Evolutionary conservation across 1,140 invertebrate genomes (phyloP).

Genomic region (Calephelis virginiensis): DNA sequence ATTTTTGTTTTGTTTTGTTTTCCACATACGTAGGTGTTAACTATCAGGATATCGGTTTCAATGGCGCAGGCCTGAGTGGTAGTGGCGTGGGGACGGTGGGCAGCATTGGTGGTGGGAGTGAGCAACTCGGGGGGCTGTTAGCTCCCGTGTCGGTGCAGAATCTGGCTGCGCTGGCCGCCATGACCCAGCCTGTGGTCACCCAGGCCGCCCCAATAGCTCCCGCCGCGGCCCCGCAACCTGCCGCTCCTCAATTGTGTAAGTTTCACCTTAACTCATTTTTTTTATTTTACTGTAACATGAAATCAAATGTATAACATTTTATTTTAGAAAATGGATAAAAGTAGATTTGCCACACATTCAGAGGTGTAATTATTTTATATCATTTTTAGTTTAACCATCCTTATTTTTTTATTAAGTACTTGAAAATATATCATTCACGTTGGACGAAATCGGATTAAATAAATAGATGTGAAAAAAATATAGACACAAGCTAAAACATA

Average conservation of each 20-base stretch:
- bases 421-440: too few relatives aligned
- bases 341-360: too few relatives aligned
- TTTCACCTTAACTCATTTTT: constrained; percentile 17
- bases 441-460: too few relatives aligned
- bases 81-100: constrained; percentile 36
- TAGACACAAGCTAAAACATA: too few relatives aligned
- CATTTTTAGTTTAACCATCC: too few relatives aligned
- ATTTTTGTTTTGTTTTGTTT: constrained; percentile 13
- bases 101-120: constrained; percentile 51
- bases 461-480: too few relatives aligned
- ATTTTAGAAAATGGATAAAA: too few relatives aligned
- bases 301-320: neutral
- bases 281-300: neutral
- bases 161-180: constrained; percentile 92
- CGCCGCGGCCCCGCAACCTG: constrained; percentile 68
- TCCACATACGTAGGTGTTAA: constrained; percentile 60
- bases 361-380: too few relatives aligned
- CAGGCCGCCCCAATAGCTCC: constrained; percentile 80
- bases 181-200: constrained; percentile 82
- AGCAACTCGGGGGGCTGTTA: constrained; percentile 80
- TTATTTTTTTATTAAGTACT: too few relatives aligned
- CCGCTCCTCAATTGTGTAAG: constrained; percentile 77
- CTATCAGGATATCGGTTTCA: constrained; percentile 75
- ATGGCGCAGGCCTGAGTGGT: constrained; percentile 77
- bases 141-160: constrained; percentile 94